Evolutionary conservation across 2,113 vertebrate genomes (phyloP).

Genomic region (Nothoprocta perdicaria): DNA sequence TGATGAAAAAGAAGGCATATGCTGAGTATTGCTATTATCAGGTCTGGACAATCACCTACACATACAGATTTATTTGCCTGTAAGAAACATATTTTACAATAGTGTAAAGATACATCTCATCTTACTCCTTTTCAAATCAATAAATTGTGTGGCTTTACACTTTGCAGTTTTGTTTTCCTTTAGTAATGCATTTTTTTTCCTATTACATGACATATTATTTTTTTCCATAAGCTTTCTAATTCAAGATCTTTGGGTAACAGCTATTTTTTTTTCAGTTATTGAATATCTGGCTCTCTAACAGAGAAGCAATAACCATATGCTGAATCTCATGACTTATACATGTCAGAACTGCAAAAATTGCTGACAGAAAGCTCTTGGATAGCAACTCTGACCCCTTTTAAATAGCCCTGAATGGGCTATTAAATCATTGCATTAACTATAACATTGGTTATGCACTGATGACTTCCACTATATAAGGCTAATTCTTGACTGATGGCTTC

Average conservation of each 20-base stretch:
- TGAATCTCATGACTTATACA: background rate
- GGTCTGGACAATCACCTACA: background rate
- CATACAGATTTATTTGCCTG: background rate
- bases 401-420: background rate
- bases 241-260: background rate
- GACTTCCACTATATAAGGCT: background rate
- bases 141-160: background rate
- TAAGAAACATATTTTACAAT: background rate
- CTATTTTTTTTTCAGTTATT: background rate
- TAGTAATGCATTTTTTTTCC: background rate
- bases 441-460: background rate
- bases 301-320: accelerated
- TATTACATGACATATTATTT: background rate
- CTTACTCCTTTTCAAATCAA: background rate
- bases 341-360: background rate
- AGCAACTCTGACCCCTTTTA: background rate
- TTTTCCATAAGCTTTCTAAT: background rate
- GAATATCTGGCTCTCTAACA: background rate
- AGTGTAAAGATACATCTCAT: background rate
- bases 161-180: background rate
- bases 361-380: background rate
- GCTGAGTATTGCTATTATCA: background rate
- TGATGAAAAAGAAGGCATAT: background rate
- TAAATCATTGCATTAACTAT: background rate
- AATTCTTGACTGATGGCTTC: background rate